Conservation (phyloP, 2,797 vertebrate species). For the Eremophila alpestris region DNA sequence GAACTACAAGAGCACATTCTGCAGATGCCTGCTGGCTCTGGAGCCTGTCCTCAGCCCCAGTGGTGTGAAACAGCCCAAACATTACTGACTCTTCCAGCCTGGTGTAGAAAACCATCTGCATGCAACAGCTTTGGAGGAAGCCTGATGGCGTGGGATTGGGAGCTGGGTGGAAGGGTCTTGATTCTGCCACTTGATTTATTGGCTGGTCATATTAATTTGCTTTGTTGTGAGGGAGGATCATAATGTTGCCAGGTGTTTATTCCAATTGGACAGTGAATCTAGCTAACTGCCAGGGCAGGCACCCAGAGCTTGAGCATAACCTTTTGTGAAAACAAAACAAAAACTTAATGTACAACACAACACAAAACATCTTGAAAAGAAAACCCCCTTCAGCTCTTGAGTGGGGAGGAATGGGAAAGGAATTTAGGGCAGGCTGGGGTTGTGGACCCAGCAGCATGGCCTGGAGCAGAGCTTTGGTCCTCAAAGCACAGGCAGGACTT, state of each 20-base stretch:
- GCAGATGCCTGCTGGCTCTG: not conserved
- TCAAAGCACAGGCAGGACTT: not conserved
- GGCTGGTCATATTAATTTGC: not conserved
- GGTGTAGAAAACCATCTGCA: conserved; percentile 24
- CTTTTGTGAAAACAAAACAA: not conserved
- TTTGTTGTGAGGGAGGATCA: not conserved
- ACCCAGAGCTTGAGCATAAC: not conserved
- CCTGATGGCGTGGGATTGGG: not conserved
- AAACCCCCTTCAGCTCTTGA: not conserved
- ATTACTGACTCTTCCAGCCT: not conserved
- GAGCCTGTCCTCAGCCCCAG: not conserved
- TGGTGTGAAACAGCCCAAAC: not conserved
- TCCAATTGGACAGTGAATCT: conserved; percentile 14
- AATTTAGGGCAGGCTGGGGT: not conserved
- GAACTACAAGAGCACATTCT: not conserved
- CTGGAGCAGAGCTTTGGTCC: not conserved
- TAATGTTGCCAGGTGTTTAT: conserved; percentile 27
- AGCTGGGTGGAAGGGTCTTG: not conserved
- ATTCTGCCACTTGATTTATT: conserved; percentile 43
- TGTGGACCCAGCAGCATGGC: fast-evolving
- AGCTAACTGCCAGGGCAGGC: conserved; percentile 4
- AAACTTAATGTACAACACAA: not conserved
- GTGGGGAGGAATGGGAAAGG: not conserved
- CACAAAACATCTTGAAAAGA: not conserved
- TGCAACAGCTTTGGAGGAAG: conserved; percentile 39